Evolutionary conservation across 1,140 invertebrate genomes (phyloP).

Genomic region (Diuraphis noxia): DNA sequence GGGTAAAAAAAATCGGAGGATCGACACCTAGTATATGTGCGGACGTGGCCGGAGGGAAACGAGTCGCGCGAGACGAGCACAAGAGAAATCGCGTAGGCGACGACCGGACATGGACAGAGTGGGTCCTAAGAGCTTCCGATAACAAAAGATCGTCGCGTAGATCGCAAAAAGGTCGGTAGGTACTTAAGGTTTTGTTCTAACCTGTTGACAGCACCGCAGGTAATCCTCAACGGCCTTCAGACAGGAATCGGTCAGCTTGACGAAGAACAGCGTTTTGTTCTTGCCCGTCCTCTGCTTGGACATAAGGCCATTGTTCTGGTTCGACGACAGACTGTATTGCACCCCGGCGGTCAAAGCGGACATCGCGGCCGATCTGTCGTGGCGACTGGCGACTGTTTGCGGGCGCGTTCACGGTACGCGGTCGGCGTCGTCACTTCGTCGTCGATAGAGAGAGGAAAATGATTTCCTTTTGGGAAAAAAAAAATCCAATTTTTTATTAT

Average conservation of each 20-base stretch:
- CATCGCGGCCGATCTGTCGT: conserved; percentile 43
- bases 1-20: not conserved
- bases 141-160: not conserved
- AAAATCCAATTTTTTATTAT: not conserved
- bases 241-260: conserved; percentile 54
- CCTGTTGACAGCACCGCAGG: conserved; percentile 48
- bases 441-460: not conserved
- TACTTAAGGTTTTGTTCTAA: not conserved
- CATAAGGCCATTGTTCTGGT: conserved; percentile 53
- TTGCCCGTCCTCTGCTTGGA: conserved; percentile 44
- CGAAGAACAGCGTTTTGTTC: conserved; percentile 54
- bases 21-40: not conserved
- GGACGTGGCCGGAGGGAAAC: conserved; percentile 39
- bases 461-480: not conserved
- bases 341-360: conserved; percentile 45
- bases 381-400: conserved; percentile 3
- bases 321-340: conserved; percentile 51
- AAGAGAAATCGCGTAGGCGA: not conserved
- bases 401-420: not conserved
- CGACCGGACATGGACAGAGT: not conserved
- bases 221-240: conserved; percentile 51
- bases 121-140: not conserved
- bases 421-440: not conserved
- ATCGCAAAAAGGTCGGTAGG: not conserved
- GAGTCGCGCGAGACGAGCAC: not conserved